phyloP scores from a whole-genome alignment of 2,797 vertebrate genomes.

The Takifugu ocellatus region DNA sequence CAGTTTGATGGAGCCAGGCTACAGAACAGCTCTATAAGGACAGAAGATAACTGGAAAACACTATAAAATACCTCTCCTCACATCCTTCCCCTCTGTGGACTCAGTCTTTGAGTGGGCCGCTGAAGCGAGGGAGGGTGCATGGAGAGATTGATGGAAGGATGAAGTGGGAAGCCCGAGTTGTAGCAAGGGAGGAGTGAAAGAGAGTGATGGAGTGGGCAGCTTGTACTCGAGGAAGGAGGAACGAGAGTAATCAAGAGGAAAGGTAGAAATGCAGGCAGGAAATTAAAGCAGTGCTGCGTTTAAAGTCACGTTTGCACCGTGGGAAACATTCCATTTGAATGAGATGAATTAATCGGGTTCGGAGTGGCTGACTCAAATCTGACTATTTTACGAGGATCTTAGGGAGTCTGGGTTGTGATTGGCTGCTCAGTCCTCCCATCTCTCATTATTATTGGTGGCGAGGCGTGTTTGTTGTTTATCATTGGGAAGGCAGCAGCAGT shows the following conservation, averaged over 20 bases:
- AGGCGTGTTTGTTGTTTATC: constrained; percentile 68
- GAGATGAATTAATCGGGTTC: constrained; percentile 35
- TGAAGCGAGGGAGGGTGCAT: constrained; percentile 45
- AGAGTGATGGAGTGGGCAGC: constrained; percentile 52
- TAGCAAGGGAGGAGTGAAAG: constrained; percentile 41
- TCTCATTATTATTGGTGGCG: constrained; percentile 70
- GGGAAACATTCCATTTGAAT: constrained; percentile 39
- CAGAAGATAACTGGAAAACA: constrained; percentile 68
- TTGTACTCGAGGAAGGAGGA: constrained; percentile 45
- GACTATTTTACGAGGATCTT: constrained; percentile 47
- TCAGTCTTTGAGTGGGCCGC: constrained; percentile 68
- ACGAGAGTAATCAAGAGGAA: constrained; percentile 38
- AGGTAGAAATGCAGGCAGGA: constrained; percentile 35
- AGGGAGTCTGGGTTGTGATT: constrained; percentile 50
- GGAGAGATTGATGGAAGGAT: constrained; percentile 57
- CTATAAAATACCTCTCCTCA: constrained; percentile 66
- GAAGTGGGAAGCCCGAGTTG: constrained; percentile 59
- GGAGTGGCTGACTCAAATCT: constrained; percentile 33
- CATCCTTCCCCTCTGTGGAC: constrained; percentile 64
- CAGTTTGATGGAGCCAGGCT: constrained; percentile 57
- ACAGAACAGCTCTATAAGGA: constrained; percentile 64
- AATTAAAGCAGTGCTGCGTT: constrained; percentile 39
- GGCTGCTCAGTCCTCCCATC: constrained; percentile 48
- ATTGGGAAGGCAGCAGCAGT: constrained; percentile 68
- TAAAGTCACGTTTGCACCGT: constrained; percentile 16